Base-by-base conservation (phyloP, 1,140 invertebrate genomes). In the Nephila pilipes region DNA sequence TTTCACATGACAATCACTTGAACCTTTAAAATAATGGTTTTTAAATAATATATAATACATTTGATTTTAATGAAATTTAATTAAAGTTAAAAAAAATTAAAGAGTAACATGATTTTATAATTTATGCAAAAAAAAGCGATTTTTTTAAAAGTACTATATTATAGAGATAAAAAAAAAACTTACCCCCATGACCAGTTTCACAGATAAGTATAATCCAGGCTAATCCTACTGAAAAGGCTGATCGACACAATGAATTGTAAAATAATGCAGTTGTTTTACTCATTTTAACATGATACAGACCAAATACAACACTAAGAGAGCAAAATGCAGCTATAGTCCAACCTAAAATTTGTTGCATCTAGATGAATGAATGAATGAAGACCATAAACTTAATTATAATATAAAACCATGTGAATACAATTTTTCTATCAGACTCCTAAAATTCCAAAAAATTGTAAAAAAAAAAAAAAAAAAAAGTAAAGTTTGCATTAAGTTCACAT, bases 171-270 rank as follows among this genome's bases (percentile, higher is more conserved):
- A n/a, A n/a, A n/a, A 46, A 2, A 81, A 55, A 54, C 57, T 87
- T 90, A 94, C 94, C 94, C 58, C 94, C 94, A 89, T 94, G 65
- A 18, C 94, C 95, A 83, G 95, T 95, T 87, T 95, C 94, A 93
- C 96, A 96, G 1, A 95, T 95, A 94, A 95, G 96, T 85, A 96
- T 95, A 57, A 96, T 94, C 96, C 96, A 96, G 14, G 95, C 95
- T 36, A 96, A 94, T 69, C 94, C 95, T 22, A 95, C 75, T 5
- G 95, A 94, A 95, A 96, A 96, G 25, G 95, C 54, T 1, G 95
- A 94, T 85, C 95, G 94, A 75, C 95, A 94, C 1, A 95, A 90
- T 22, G 95, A 93, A 46, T 95, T 94, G 93, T 96, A 96, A 16
- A 96, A 87, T 10, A 98, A 97, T 0, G 97, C 63, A 38, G 87